These are phyloP conservation scores for Stegostoma tigrinum DNA, from an alignment of 2,113 vertebrate species.

Conservation along the genomic window DNA sequence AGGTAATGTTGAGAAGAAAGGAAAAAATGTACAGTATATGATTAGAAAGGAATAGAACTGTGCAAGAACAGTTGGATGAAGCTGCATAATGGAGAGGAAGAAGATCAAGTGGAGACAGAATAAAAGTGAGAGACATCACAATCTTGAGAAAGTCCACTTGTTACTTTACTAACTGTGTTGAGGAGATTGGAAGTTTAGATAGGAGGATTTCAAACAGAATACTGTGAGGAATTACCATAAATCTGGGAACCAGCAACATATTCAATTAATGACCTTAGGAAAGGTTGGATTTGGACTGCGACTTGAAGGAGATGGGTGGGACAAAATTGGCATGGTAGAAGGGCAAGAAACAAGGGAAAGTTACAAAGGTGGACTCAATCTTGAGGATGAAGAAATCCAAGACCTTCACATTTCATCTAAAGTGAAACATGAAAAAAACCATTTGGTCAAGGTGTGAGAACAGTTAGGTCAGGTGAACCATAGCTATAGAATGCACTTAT, in stretches of 20 bases:
- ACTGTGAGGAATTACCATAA: neutral
- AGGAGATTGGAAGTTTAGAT: neutral
- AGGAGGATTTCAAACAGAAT: neutral
- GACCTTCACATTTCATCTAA: neutral
- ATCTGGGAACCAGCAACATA: neutral
- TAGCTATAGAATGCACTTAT: neutral
- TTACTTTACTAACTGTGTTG: neutral
- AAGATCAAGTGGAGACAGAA: neutral
- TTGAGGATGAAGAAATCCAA: neutral
- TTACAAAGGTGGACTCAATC: neutral
- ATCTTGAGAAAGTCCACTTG: neutral
- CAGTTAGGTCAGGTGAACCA: neutral
- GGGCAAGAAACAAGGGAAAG: neutral
- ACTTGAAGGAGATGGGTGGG: neutral
- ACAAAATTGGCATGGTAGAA: neutral
- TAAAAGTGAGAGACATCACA: neutral
- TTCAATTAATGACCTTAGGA: neutral
- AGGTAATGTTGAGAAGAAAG: neutral
- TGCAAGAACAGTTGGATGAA: neutral
- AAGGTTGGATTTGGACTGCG: neutral
- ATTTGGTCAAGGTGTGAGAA: neutral
- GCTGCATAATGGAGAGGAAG: neutral
- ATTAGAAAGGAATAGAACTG: neutral
- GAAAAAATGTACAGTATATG: neutral
- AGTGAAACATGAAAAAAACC: neutral